A percentile compares a stretch with the other conserved stretches of the same genome.
phyloP scores from a whole-genome alignment of 2,888 invertebrate species.

The Coremacera marginata region DNA sequence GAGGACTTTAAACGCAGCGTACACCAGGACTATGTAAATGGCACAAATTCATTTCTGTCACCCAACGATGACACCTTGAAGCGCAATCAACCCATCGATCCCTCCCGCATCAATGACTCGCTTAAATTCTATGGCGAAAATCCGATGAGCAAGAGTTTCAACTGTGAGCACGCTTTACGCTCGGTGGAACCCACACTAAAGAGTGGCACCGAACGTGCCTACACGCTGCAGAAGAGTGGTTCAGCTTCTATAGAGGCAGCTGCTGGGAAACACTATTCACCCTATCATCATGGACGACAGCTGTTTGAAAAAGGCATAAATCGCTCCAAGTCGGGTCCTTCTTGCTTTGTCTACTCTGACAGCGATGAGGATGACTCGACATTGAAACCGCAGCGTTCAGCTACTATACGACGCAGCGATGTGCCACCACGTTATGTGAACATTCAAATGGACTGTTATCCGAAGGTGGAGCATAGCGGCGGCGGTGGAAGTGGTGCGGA shows the following conservation, averaged over 20 bases:
- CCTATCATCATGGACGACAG: constrained; percentile 56
- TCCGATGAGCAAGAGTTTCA: constrained; percentile 69
- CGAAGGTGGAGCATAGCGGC: constrained; percentile 53
- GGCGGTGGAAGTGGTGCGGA: constrained; percentile 41
- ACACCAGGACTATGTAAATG: constrained; percentile 67
- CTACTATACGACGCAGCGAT: constrained; percentile 65
- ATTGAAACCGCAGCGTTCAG: constrained; percentile 61
- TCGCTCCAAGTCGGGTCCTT: constrained; percentile 70
- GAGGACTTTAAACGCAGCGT: constrained; percentile 69
- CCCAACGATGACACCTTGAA: constrained; percentile 67
- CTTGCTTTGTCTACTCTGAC: constrained; percentile 66
- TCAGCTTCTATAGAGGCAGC: constrained; percentile 56
- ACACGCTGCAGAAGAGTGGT: constrained; percentile 67
- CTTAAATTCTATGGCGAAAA: constrained; percentile 69
- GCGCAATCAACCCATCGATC: constrained; percentile 70
- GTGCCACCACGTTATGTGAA: constrained; percentile 64
- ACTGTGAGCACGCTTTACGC: constrained; percentile 67
- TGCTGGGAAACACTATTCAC: constrained; percentile 45
- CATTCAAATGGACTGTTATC: constrained; percentile 69
- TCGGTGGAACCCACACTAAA: constrained; percentile 65
- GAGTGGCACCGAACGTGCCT: constrained; percentile 56
- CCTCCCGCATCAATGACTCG: constrained; percentile 70
- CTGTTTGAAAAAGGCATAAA: constrained; percentile 66
- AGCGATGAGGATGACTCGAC: constrained; percentile 64
- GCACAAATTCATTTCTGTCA: constrained; percentile 66